Base-by-base conservation (phyloP, 2,113 vertebrate genomes). In the Sturnus vulgaris region DNA sequence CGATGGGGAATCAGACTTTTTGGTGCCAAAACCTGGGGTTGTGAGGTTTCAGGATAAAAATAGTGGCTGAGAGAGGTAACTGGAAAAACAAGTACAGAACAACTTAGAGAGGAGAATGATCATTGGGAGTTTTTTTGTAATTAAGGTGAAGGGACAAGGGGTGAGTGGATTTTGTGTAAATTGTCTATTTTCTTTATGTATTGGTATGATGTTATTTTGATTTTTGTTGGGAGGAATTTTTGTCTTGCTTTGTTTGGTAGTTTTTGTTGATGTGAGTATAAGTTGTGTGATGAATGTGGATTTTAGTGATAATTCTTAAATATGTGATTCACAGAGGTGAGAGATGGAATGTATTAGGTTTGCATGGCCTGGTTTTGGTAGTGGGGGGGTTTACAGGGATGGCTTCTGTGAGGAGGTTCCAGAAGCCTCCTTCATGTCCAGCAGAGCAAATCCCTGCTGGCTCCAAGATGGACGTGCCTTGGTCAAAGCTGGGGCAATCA, bases 1-100 rank as follows among this genome's bases (percentile, higher is more conserved):
- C 0, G 0, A 8, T 23, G 15, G 19, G 2, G 23, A 55, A 17
- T 8, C n/a, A 40, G 28, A 7, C 7, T 23, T 56, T 52, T 59
- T 68, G 37, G 27, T 68, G 22, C 27, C 37, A 27, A 76, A 50
- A 37, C 21, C 52, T 52, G 37, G 5, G 13, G 5, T 76, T 22
- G 10, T 31, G 37, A 59, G 6, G 7, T 52, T 66, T 59, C 59
- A 27, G 59, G 37, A 44, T 33, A 27, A 52, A 46, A 18, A 22
- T 21, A 31, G 27, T 44, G 22, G 52, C 9, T 52, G 63, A 9
- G 21, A 37, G 31, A 66, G 9, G 9, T 27, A 77, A 27, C 21
- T 22, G 37, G 25, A 4, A 76, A 68, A 86, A 31, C 11, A 44
- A 52, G 21, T 35, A 35, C 2, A 1, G 21, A 66, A 25, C 16